Percentiles rank a stretch among this genome's conserved stretches.
These are phyloP conservation scores for Yoshiicerus persimilis DNA, from an alignment of 1,140 invertebrate genomes.

Conservation along the genomic window DNA sequence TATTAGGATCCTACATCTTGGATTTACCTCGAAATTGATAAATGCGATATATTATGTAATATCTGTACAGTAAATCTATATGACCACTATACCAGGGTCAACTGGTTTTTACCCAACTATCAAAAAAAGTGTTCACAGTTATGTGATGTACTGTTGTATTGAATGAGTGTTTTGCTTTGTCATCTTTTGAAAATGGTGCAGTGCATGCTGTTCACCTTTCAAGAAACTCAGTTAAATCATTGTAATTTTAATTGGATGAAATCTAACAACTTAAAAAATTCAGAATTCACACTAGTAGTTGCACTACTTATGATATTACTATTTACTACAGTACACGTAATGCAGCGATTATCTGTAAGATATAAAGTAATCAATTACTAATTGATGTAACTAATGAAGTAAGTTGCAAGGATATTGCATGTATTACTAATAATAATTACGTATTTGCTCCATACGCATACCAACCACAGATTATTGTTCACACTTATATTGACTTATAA, in stretches of 20 bases:
- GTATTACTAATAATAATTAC: not conserved
- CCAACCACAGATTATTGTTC: constrained; percentile 11
- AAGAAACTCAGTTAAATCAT: not conserved
- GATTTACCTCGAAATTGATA: not conserved
- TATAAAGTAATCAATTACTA: not conserved
- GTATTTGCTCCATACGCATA: constrained; percentile 10
- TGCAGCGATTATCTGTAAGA: not conserved
- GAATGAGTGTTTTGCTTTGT: not conserved
- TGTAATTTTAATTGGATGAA: no score
- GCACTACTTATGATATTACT: no score
- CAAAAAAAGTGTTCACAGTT: not conserved
- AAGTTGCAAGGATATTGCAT: not conserved
- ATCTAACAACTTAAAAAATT: no score
- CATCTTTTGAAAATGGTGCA: not conserved
- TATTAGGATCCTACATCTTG: not conserved
- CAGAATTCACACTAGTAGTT: not conserved
- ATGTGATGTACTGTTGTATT: not conserved
- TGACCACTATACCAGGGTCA: not conserved
- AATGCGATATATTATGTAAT: not conserved
- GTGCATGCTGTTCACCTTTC: no score
- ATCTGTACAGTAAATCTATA: not conserved
- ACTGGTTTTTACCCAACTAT: not conserved
- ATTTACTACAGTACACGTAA: no score
- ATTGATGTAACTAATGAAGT: not conserved
- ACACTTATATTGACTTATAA: not conserved